Base-by-base conservation (phyloP, 2,888 invertebrate genomes). In the Alentia gelatinosa region DNA sequence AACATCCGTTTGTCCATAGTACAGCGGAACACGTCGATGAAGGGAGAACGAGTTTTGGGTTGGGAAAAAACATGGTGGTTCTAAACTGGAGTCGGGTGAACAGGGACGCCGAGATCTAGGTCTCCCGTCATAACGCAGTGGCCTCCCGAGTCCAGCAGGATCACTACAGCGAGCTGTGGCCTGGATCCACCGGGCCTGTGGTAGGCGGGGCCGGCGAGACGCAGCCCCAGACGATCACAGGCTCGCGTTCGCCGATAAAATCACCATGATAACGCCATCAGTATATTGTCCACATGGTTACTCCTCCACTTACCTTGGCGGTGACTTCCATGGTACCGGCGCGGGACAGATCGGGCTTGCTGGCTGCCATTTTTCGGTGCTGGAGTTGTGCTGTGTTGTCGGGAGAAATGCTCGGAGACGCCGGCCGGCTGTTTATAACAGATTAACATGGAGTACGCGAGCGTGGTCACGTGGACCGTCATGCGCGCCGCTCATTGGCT, bases 251-350 rank as follows among this genome's bases (percentile, higher is more conserved):
- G 23, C 56, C 56, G 12, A 56, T 12, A 19, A 4, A 56, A 56
- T 4, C 56, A 56, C 56, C 56, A n/a, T 19, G 19, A 56, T 9
- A 56, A 5, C 56, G 3, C 56, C 12, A 47, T 1, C 19, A 1
- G 23, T 26, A 26, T 68, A 4, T 4, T 26, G 23, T 30, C 68
- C 4, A 30, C 68, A 47, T 47, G 47, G 47, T n/a, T n/a, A n/a
- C n/a, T n/a, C 19, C 56, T n/a, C 56, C 19, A 37, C 63, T n/a
- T 26, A 92, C 92, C 92, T 92, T 84, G 42, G 92, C 91, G 68
- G 92, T 92, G 35, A 91, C 90, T 56, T 92, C 79, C 91, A 92
- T 92, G 23, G 92, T 92, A 35, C 92, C 92, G 30, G 92, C 92
- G 30, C 92, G 91, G 40, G 91, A 68, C 42, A 92, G 74, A 75